Evolutionary conservation across 2,797 vertebrate species (phyloP), one percentile per base, ranked within the genome.

Genomic region (Sebastes minor): DNA sequence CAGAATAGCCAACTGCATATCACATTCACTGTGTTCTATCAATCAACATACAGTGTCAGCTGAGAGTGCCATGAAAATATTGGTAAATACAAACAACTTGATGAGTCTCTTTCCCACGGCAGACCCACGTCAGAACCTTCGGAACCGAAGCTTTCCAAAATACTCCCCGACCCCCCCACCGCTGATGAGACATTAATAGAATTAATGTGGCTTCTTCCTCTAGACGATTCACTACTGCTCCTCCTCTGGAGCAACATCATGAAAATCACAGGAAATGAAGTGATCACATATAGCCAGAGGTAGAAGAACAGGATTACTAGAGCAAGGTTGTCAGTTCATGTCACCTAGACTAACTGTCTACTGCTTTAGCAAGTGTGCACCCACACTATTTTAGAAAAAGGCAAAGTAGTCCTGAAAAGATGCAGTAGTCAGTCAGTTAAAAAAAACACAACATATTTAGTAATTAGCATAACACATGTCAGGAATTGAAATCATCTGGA

Each of bases 91-190:
- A 81, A 80, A 84, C 77, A 77, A 66, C 62, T 55, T 23, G 28
- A 70, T 78, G 69, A 65, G 66, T 71, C 42, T 28, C 25, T 80
- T 78, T 86, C 83, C 87, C 74, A 83, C 27, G 20, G 38, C 30
- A n/a, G 20, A 76, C 23, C 28, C 28, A 23, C 13, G n/a, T 55
- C 49, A 74, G 57, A 78, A 64, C 32, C 25, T 35, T 63, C 49
- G 76, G 71, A 88, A 78, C 57, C 2, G 0, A 1, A 78, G 16
- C 13, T 65, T 71, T 71, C 70, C 72, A 75, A 81, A 83, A 76
- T 16, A 53, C 5, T 49, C 18, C 18, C 18, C 12, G 4, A 38
- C 3, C 46, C 3, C 18, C 16, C 27, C 60, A 30, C 66, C 5
- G 25, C 25, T 64, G 33, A 61, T 5, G 23, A 71, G 62, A 79